Evolutionary conservation across 2,113 vertebrate species (phyloP).

Genomic region (Hystrix brachyura): DNA sequence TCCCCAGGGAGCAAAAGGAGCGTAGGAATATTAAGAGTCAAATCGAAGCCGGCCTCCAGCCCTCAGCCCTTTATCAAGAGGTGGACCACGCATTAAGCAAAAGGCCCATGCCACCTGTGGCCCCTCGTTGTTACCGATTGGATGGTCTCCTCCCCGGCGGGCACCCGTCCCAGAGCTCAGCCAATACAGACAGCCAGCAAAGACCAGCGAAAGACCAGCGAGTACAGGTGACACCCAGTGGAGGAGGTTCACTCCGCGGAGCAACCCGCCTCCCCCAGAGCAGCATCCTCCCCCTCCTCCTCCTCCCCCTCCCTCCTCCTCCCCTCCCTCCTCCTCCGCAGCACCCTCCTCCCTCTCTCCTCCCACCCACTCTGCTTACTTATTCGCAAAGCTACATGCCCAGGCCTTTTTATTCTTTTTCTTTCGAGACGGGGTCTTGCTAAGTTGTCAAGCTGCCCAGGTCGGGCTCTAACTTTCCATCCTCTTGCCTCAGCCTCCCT

Average conservation of each 20-base stretch:
- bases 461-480: neutral
- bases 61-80: constrained; percentile 59
- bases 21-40: constrained; percentile 65
- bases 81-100: constrained; percentile 47
- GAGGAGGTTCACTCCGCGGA: neutral
- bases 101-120: constrained; percentile 28
- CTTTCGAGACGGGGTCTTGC: neutral
- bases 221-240: neutral
- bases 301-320: no score
- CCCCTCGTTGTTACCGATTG: constrained; percentile 48
- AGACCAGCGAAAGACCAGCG: neutral
- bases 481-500: neutral
- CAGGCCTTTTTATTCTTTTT: neutral
- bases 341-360: no score
- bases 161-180: constrained; percentile 52
- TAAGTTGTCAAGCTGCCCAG: neutral
- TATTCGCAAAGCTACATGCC: no score
- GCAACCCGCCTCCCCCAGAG: neutral
- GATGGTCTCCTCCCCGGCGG: constrained; percentile 45
- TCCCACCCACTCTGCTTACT: no score
- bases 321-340: no score
- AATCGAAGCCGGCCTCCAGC: constrained; percentile 57
- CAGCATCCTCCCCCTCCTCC: no score
- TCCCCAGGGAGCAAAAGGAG: constrained; percentile 48
- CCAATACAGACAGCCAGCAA: neutral